These are phyloP conservation scores for Baryphthengus martii DNA, from an alignment of 2,113 vertebrate genomes.

Conservation along the genomic window DNA sequence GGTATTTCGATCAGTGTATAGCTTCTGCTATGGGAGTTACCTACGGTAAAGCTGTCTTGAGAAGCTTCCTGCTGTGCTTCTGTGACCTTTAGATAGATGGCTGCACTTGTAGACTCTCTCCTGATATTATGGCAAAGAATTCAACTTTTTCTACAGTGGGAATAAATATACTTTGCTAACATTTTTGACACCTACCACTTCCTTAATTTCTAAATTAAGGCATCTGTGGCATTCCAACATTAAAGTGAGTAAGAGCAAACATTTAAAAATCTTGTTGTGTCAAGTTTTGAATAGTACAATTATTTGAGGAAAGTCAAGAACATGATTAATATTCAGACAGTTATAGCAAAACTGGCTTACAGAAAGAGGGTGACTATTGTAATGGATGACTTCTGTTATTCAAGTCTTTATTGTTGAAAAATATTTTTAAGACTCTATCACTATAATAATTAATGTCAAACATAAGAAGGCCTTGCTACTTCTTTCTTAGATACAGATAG, in stretches of 20 bases:
- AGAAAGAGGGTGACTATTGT: background rate
- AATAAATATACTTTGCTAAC: background rate
- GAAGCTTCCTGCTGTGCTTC: background rate
- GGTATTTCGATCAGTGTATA: background rate
- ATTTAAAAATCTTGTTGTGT: background rate
- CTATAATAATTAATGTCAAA: background rate
- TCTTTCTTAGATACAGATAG: background rate
- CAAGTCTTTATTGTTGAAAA: background rate
- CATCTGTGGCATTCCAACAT: background rate
- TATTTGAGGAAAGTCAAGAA: background rate
- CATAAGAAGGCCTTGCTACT: background rate
- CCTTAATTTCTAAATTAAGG: background rate
- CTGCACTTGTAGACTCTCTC: background rate
- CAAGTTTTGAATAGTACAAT: background rate
- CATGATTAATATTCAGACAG: background rate
- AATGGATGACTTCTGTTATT: background rate
- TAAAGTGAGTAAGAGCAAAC: background rate
- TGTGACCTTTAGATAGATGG: background rate
- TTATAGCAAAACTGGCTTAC: background rate
- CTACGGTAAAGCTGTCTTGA: background rate
- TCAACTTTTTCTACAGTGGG: background rate
- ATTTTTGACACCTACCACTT: background rate
- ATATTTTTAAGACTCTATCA: background rate
- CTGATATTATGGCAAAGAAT: background rate
- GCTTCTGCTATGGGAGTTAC: background rate